Base-by-base conservation (phyloP, 2,888 invertebrate species). In the Periphyllus acericola region DNA sequence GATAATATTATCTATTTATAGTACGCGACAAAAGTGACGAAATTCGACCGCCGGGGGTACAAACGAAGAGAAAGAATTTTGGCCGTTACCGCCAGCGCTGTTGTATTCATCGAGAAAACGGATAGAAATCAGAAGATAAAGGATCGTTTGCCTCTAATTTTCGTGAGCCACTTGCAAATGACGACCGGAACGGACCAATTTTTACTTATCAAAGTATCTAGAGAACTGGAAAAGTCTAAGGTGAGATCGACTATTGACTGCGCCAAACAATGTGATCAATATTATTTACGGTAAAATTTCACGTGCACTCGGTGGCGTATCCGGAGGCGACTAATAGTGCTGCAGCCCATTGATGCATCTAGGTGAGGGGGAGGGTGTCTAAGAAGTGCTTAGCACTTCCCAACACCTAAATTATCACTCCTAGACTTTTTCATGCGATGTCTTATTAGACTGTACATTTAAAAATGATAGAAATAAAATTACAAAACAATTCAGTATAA, bases 11-110 rank as follows among this genome's bases (percentile, higher is more conserved):
- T 60, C 1, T 60, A 6, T 21, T 72, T 36, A 36, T 92, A 96
- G 95, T 95, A 96, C 91, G 94, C 94, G 0, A 94, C 95, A 74
- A 93, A 94, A 80, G 96, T 96, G 25, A 94, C 95, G 83, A 98
- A 98, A 92, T 98, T 95, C 92, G 98, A 98, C 93, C 94, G 98
- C 0, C 97, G 96, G 91, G 97, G 98, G 11, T 98, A 98, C 93
- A 97, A 97, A 92, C 95, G 96, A 0, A 94, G 98, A 36, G 95
- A 95, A 90, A 94, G 98, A 89, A 94, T 96, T 1, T 92, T 97
- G 87, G 93, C 97, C 46, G 93, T 97, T n/a, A 97, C 97, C 9
- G 94, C 95, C 91, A 93, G 94, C 90, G 95, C 95, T 34, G 92
- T 98, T 72, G 97, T 97, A 92, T 93, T 98, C 52, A 93, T 97